Conservation (phyloP, 2,888 invertebrate genomes). For the Amblyteles armatorius region DNA sequence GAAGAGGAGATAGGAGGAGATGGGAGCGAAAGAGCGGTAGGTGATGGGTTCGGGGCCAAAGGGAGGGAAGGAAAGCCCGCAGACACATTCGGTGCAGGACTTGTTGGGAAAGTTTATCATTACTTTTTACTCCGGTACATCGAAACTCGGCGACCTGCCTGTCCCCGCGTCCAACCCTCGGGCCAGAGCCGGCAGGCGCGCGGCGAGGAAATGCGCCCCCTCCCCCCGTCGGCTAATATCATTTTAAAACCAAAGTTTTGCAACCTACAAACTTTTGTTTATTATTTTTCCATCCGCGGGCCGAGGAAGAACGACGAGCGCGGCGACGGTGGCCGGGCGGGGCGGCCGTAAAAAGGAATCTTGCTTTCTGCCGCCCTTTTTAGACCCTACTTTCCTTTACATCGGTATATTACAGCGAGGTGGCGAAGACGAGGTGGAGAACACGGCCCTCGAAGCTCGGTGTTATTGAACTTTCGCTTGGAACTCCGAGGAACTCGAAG, state of each 20-base stretch:
- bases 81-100: slow-evolving; percentile 73
- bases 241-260: slow-evolving; percentile 83
- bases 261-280: slow-evolving; percentile 79
- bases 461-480: slow-evolving; percentile 9
- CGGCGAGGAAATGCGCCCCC: slow-evolving; percentile 44
- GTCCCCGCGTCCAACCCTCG: slow-evolving; percentile 30
- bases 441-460: background rate
- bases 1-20: slow-evolving; percentile 59
- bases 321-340: slow-evolving; percentile 1
- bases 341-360: slow-evolving; percentile 14
- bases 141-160: slow-evolving; percentile 70
- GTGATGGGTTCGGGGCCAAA: slow-evolving; percentile 56
- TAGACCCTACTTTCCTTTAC: slow-evolving; percentile 2
- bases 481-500: background rate
- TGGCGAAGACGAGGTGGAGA: background rate
- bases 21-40: slow-evolving; percentile 53
- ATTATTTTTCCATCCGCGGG: slow-evolving; percentile 77
- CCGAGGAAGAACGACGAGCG: slow-evolving; percentile 29
- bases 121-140: slow-evolving; percentile 78
- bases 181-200: slow-evolving; percentile 25
- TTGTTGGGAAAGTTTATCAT: slow-evolving; percentile 82
- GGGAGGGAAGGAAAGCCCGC: slow-evolving; percentile 63
- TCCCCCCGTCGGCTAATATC: slow-evolving; percentile 76
- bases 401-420: background rate
- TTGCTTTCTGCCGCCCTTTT: slow-evolving; percentile 13